Base-by-base conservation (phyloP, 2,888 invertebrate genomes). In the Metalampra italica region DNA sequence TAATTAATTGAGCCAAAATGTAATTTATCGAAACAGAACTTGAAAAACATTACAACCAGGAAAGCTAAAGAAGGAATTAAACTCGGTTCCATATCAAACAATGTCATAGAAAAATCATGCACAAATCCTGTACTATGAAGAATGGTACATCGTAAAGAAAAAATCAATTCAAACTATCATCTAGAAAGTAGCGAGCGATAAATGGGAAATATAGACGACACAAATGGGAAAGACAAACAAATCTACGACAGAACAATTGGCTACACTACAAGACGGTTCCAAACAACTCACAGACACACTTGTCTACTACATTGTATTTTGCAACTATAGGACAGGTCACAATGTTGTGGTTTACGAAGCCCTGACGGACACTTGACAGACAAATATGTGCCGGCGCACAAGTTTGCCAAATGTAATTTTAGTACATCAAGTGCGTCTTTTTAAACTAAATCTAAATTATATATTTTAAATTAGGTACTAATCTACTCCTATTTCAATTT, bases 261-360 rank as follows among this genome's bases (percentile, higher is more conserved):
- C 65, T 65, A 68, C 50, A 60, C 83, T 86, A 86, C 80, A 56
- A 74, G 67, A 78, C 64, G 75, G 62, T 60, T 54, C 66, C 68
- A 76, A 75, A 66, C 61, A 75, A 75, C 59, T 64, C n/a, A 80
- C 72, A 66, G 57, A 76, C 65, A 81, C 71, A 81, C 68, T 73
- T 55, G 60, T 69, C 73, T 74, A 80, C 76, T 69, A 71, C 60
- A 65, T n/a, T n/a, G n/a, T 73, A 82, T 87, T 87, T 88, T 88
- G 89, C 88, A 89, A 88, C 87, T 88, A 88, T 88, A 88, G 89
- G 87, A 88, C 86, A 88, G 88, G 78, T 84, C 73, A 75, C 80
- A 75, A 79, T 73, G 62, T 73, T 68, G 83, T 86, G 82, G 83
- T 83, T 83, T 79, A 82, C 81, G 64, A 82, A 82, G 79, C 82